phyloP scores from a whole-genome alignment of 2,888 invertebrate species.

The Cecidostiba fungosa region DNA sequence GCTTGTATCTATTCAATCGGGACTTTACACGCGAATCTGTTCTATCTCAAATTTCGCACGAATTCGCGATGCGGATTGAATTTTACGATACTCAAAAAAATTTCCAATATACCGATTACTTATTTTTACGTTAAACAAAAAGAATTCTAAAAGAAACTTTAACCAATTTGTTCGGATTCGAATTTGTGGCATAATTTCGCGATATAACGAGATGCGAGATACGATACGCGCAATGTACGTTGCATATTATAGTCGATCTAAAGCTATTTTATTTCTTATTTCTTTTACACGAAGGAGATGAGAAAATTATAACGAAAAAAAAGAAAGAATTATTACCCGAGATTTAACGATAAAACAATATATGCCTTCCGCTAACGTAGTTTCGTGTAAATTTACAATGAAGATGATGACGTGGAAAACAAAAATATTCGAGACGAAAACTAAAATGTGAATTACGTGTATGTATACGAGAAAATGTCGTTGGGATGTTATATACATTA shows the following conservation, averaged over 20 bases:
- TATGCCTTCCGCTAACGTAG: slow-evolving; percentile 64
- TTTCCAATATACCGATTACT: not conserved
- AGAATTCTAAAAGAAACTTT: not conserved
- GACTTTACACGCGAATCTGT: not conserved
- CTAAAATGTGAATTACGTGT: slow-evolving; percentile 35
- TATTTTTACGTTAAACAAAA: not conserved
- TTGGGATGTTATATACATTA: slow-evolving; percentile 45
- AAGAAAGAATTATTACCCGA: slow-evolving; percentile 41
- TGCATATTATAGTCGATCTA: slow-evolving; percentile 9
- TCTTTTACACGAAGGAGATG: not conserved
- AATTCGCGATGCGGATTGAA: not conserved
- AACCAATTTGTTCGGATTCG: not conserved
- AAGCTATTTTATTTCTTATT: not conserved
- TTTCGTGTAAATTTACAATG: slow-evolving; percentile 59
- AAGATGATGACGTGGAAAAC: slow-evolving; percentile 24
- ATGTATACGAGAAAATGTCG: slow-evolving; percentile 37
- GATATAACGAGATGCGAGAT: slow-evolving; percentile 12
- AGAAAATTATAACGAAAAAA: not conserved
- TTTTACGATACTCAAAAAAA: not conserved
- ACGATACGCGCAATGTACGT: not conserved
- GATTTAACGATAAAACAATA: slow-evolving; percentile 56
- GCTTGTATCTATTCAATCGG: not conserved
- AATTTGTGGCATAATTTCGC: slow-evolving; percentile 48
- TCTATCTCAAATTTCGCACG: not conserved
- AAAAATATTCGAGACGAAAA: slow-evolving; percentile 31